Base-by-base conservation (phyloP, 2,797 vertebrate species). In the Semaprochilodus insignis region DNA sequence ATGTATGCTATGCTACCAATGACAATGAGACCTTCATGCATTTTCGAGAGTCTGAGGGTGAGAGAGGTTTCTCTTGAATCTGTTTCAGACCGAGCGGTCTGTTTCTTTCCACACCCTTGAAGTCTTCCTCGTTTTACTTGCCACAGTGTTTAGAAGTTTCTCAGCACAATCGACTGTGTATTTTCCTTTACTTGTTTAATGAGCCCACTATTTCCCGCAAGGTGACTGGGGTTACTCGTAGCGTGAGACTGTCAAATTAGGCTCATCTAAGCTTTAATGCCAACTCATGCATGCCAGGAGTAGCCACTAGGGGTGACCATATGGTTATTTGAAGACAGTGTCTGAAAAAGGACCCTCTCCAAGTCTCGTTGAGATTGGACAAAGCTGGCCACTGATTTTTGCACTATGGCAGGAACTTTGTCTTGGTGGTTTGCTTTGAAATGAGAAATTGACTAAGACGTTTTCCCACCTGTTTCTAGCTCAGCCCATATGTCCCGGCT, bases 1-100 rank as follows among this genome's bases (percentile, higher is more conserved):
- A 94, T 94, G 93, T 92, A 85, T 93, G 90, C 91, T 92, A 91
- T 91, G 88, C 88, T 92, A 92, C 91, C 87, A 91, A 87, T 92
- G 90, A 91, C 82, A 86, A 90, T 89, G 89, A 90, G 87, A 88
- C 91, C 57, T 78, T 86, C 89, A 93, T 94, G 93, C 91, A 91
- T 93, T 93, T 93, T 89, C 85, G 89, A 91, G 90, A 65, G 81
- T 78, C 51, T 77, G 36, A 77, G 63, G 75, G 52, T 81, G 69
- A 84, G 76, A 84, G 71, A 60, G 66, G 25, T 75, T 70, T 74
- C 55, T 40, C 40, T 48, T 2, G 14, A 62, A 44, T 66, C 70
- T 17, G 27, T 78, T 74, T 60, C 25, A 40, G 62, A 67, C 17
- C 31, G 31, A 59, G 34, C 59, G 73, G 62, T 74, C 40, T 16